phyloP scores from a whole-genome alignment of 2,113 vertebrate species.

The Cebidichthys violaceus region DNA sequence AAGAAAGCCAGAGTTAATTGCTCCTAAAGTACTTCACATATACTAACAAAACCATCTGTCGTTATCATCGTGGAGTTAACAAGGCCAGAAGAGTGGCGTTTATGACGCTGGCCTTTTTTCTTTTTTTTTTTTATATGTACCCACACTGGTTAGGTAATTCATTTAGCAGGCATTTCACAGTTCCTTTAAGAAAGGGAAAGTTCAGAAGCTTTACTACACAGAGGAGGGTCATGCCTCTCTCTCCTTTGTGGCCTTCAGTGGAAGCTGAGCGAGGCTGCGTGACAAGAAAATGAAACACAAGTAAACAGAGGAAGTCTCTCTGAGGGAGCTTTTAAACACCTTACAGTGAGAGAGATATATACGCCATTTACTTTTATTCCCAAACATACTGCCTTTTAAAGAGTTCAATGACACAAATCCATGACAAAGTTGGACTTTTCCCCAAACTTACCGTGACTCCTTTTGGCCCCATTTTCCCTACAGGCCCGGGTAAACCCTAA shows the following conservation, averaged over 20 bases:
- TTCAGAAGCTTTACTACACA: slow-evolving; percentile 1
- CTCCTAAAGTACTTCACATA: slow-evolving; percentile 20
- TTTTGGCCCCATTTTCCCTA: slow-evolving; percentile 92
- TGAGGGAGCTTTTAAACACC: slow-evolving; percentile 1
- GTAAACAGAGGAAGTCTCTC: neutral
- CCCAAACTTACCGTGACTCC: slow-evolving; percentile 90
- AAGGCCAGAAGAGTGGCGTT: slow-evolving; percentile 34
- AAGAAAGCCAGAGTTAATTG: neutral
- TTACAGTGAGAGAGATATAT: neutral
- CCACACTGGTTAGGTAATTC: slow-evolving; percentile 43
- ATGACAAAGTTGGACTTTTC: neutral
- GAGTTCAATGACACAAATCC: slow-evolving; percentile 1
- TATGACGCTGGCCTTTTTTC: slow-evolving; percentile 43
- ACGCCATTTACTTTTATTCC: slow-evolving; percentile 1
- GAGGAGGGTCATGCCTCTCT: neutral
- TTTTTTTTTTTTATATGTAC: no score
- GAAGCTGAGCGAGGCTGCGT: neutral
- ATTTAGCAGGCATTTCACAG: slow-evolving; percentile 44
- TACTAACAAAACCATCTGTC: slow-evolving; percentile 40
- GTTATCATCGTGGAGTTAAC: slow-evolving; percentile 26
- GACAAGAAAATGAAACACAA: slow-evolving; percentile 29
- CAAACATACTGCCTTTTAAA: neutral
- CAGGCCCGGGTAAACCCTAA: slow-evolving; percentile 94
- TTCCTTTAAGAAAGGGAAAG: slow-evolving; percentile 32
- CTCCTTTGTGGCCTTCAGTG: neutral